Percentiles rank a stretch among this genome's conserved stretches.
These are phyloP conservation scores for Rhabdophis nuchalis DNA, from an alignment of 2,797 vertebrate genomes.

Conservation along the genomic window DNA sequence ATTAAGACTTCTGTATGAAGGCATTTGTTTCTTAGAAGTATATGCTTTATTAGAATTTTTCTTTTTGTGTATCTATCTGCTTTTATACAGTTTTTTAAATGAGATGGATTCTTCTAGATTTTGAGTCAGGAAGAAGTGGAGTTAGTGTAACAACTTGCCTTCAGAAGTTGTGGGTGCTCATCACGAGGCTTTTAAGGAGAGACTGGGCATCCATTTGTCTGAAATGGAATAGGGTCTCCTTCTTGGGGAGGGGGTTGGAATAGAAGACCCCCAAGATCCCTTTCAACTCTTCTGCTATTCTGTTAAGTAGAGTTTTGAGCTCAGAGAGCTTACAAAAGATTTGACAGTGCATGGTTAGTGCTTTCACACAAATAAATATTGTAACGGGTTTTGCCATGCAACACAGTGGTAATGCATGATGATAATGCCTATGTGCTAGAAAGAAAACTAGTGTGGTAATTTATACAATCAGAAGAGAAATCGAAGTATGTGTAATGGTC, in stretches of 20 bases:
- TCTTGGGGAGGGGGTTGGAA: too few species aligned
- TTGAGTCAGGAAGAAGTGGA: background rate
- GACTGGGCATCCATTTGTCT: too few species aligned
- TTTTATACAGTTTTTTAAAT: background rate
- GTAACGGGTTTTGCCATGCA: background rate
- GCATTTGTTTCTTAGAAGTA: background rate
- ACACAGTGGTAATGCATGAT: background rate
- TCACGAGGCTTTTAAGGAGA: too few species aligned
- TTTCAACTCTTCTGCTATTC: too few species aligned
- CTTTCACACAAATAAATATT: background rate
- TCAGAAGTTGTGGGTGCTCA: too few species aligned
- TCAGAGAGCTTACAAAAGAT: background rate
- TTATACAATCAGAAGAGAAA: background rate
- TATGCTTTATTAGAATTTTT: background rate
- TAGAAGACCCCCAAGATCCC: too few species aligned
- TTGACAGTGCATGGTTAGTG: background rate
- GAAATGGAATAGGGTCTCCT: too few species aligned
- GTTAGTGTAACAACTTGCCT: too few species aligned
- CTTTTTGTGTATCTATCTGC: background rate
- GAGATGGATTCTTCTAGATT: background rate
- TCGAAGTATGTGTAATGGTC: background rate
- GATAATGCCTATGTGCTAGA: background rate
- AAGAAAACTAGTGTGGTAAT: background rate
- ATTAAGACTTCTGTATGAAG: background rate
- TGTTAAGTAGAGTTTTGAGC: background rate